phyloP scores from a whole-genome alignment of 2,888 invertebrate species.

The Adela reaumurella region DNA sequence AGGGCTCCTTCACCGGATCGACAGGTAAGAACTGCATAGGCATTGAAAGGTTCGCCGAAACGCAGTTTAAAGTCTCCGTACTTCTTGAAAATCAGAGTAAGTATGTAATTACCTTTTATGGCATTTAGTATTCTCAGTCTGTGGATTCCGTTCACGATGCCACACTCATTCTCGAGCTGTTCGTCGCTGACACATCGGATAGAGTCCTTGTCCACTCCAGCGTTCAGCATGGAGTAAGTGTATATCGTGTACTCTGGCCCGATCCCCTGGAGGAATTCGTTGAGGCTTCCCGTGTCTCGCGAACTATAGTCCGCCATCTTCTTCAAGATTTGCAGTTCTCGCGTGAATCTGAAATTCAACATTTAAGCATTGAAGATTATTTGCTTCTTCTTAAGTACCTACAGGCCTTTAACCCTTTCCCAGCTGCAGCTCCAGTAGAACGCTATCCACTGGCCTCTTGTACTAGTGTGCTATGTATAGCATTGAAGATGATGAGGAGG shows the following conservation, averaged over 20 bases:
- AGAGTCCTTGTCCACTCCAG: constrained; percentile 89
- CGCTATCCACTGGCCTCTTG: too few relatives aligned
- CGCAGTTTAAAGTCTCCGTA: too few relatives aligned
- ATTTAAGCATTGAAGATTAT: too few relatives aligned
- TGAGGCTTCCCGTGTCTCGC: constrained; percentile 86
- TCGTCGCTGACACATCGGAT: constrained; percentile 86
- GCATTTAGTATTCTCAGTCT: constrained; percentile 85
- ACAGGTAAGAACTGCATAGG: too few relatives aligned
- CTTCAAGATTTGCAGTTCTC: constrained; percentile 90
- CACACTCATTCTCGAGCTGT: constrained; percentile 85
- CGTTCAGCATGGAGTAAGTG: constrained; percentile 93
- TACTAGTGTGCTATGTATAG: too few relatives aligned
- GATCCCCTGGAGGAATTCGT: constrained; percentile 77
- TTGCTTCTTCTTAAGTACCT: too few relatives aligned
- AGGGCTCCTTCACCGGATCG: too few relatives aligned
- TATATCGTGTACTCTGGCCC: constrained; percentile 92
- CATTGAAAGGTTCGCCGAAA: too few relatives aligned
- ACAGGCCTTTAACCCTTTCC: too few relatives aligned
- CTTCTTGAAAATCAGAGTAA: too few relatives aligned
- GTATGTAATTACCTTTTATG: constrained; percentile 68
- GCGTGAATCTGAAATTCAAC: constrained; percentile 65
- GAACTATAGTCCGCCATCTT: constrained; percentile 96
- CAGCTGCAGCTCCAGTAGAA: too few relatives aligned
- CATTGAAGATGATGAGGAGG: too few relatives aligned
- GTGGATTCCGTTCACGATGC: constrained; percentile 93